These are phyloP conservation scores for Nomada fucata DNA, from an alignment of 2,888 invertebrate species.

Conservation along the genomic window DNA sequence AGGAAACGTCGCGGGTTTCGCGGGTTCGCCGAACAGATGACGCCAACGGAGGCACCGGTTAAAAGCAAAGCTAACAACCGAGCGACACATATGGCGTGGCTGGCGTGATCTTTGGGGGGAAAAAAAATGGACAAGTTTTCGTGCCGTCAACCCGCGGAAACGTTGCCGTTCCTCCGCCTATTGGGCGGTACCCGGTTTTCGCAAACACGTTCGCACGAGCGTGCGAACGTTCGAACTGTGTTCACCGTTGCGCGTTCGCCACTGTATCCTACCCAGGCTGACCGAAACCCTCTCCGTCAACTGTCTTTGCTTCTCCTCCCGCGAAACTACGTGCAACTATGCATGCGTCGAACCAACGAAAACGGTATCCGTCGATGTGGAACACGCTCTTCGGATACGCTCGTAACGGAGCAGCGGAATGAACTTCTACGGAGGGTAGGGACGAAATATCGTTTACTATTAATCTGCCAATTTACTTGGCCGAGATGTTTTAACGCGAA, in stretches of 20 bases:
- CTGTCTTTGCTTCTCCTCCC: neutral
- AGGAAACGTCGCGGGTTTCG: neutral
- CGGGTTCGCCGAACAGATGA: conserved; percentile 28
- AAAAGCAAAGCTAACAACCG: conserved; percentile 32
- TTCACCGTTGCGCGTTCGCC: conserved; percentile 1
- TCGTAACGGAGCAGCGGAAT: neutral
- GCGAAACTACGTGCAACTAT: neutral
- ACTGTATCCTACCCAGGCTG: neutral
- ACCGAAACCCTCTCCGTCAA: neutral
- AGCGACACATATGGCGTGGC: conserved; percentile 23
- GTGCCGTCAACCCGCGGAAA: conserved; percentile 23
- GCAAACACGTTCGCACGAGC: conserved; percentile 49
- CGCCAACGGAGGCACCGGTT: conserved; percentile 11
- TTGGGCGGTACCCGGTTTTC: conserved; percentile 63
- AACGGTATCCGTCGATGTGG: neutral
- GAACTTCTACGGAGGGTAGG: neutral
- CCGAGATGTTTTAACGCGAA: conserved; percentile 61
- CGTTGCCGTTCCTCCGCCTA: conserved; percentile 29
- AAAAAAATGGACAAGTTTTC: conserved; percentile 38
- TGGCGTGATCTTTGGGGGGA: conserved; percentile 40
- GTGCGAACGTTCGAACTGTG: conserved; percentile 29
- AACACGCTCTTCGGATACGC: neutral
- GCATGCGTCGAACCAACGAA: neutral
- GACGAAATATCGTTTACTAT: conserved; percentile 59
- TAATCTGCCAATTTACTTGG: conserved; percentile 63